Evolutionary conservation across 2,888 invertebrate genomes (phyloP), one percentile per base, ranked within the genome.

Genomic region (Ennomos quercinarius): DNA sequence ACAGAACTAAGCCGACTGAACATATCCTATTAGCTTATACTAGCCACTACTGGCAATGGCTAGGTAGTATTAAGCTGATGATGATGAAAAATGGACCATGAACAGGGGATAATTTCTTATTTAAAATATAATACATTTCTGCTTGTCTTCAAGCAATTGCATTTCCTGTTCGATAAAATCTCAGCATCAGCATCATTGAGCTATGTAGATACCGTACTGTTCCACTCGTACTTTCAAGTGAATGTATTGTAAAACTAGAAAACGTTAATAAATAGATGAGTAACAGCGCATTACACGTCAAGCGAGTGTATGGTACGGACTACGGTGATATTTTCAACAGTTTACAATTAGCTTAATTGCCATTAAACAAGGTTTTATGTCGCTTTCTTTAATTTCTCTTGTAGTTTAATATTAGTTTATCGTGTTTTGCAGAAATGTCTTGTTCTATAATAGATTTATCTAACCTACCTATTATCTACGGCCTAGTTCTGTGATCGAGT

Each of bases 221-320:
- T 17, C 0, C 27, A 27, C 27, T 5, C 2, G 27, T 5, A 65
- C 69, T 69, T 69, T 69, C 65, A 51, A 55, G 54, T 57, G 60
- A 65, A 58, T 54, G 55, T 46, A 55, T 65, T 64, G 53, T 67
- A 53, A 67, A 65, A 57, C 58, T 54, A 57, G 53, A 61, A 47
- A 62, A 61, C 17, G 36, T 55, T 50, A 42, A 41, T 27, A 27
- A 13, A 37, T 43, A 39, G 17, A 27, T 42, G 38, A n/a, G 43
- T 47, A 50, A 51, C 47, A 10, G 17, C 36, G 13, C 42, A 34
- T 51, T 34, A 38, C 36, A 45, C 38, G 39, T 38, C 38, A 8
- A 35, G 9, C 4, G 10, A 2, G 13, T n/a, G n/a, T n/a, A n/a
- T n/a, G n/a, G n/a, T 46, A 11, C 12, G 10, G 9, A n/a, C n/a